These are phyloP conservation scores for Gymnarchus niloticus DNA, from an alignment of 2,113 vertebrate species.

Conservation along the genomic window DNA sequence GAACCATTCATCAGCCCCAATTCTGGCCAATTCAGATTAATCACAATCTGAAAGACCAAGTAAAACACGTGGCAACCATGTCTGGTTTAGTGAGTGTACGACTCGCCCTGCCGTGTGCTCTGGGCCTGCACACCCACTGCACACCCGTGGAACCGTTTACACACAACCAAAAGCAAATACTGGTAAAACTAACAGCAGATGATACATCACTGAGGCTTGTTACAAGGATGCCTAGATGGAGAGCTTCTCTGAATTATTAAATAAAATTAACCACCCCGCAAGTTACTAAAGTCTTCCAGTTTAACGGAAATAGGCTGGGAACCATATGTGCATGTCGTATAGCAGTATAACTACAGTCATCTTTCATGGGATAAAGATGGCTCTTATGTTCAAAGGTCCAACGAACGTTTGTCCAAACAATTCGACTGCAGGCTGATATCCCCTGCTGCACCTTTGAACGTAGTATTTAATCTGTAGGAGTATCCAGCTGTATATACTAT, in stretches of 20 bases:
- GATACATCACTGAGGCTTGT: background rate
- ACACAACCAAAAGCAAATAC: background rate
- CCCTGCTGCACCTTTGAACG: background rate
- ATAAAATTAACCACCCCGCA: background rate
- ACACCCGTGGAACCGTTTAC: too few relatives aligned
- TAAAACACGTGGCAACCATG: slow-evolving; percentile 6
- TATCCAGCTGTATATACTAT: background rate
- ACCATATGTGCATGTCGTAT: background rate
- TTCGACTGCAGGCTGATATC: background rate
- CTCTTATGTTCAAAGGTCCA: background rate
- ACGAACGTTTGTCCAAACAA: background rate
- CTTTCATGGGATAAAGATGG: background rate
- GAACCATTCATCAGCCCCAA: slow-evolving; percentile 29
- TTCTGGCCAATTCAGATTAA: slow-evolving; percentile 34
- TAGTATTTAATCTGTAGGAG: background rate
- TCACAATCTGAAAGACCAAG: slow-evolving; percentile 35
- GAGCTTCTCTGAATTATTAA: background rate
- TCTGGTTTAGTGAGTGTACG: background rate
- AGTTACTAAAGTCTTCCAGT: background rate
- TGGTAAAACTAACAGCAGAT: background rate
- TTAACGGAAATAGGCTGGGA: background rate
- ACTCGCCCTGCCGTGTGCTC: background rate
- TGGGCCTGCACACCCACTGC: background rate
- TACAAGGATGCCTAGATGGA: background rate
- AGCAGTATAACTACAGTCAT: background rate